These are phyloP conservation scores for Dascyllus trimaculatus DNA, from an alignment of 2,113 vertebrate species.

Conservation along the genomic window DNA sequence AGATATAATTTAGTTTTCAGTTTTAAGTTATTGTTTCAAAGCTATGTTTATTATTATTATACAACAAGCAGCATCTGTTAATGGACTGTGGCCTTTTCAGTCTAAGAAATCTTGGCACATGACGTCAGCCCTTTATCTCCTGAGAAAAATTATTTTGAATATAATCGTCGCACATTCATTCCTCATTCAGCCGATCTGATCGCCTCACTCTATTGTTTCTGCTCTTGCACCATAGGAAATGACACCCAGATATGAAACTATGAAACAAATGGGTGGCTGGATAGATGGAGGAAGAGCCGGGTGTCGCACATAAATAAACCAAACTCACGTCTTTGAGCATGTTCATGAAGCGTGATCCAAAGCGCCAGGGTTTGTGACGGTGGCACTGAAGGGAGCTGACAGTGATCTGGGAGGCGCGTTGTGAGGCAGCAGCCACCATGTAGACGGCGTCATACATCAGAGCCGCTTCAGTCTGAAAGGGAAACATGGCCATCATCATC, in stretches of 20 bases:
- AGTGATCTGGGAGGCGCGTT: constrained; percentile 91
- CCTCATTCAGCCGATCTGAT: constrained; percentile 38
- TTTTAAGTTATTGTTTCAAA: background rate
- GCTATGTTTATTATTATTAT: background rate
- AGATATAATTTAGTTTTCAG: no score
- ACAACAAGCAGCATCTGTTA: background rate
- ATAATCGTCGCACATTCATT: background rate
- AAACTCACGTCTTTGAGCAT: constrained; percentile 96
- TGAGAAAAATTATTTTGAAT: constrained; percentile 26
- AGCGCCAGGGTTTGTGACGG: constrained; percentile 97
- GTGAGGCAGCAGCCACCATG: constrained; percentile 94
- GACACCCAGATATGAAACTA: constrained; percentile 26
- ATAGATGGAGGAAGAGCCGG: background rate
- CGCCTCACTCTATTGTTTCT: constrained; percentile 50
- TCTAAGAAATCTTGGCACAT: background rate
- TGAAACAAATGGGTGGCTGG: constrained; percentile 9
- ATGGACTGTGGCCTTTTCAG: background rate
- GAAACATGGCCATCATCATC: constrained; percentile 33
- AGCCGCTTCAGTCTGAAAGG: constrained; percentile 92
- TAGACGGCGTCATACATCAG: constrained; percentile 98
- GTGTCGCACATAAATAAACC: constrained; percentile 18
- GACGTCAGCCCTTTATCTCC: constrained; percentile 21
- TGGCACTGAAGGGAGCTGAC: constrained; percentile 99
- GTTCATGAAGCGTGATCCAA: constrained; percentile 95
- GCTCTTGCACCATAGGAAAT: constrained; percentile 21